phyloP scores from a whole-genome alignment of 2,113 vertebrate species.

The Garra rufa region DNA sequence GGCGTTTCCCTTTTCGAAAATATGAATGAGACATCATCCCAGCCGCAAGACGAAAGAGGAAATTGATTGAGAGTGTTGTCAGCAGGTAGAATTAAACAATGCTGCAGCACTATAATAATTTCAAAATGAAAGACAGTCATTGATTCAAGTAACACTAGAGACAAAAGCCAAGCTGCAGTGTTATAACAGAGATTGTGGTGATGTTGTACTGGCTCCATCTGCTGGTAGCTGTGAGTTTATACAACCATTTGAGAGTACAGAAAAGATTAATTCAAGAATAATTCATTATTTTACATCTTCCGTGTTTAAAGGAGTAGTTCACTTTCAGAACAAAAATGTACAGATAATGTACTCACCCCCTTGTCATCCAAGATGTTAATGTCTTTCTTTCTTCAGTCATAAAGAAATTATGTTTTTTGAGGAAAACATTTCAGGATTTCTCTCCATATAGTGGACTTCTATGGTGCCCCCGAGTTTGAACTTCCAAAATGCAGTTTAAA shows the following conservation, averaged over 20 bases:
- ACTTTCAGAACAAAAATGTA: too few relatives aligned
- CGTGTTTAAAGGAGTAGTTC: too few relatives aligned
- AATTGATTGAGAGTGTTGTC: not conserved
- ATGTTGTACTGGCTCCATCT: slow-evolving; percentile 25
- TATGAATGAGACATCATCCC: slow-evolving; percentile 34
- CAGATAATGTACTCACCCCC: too few relatives aligned
- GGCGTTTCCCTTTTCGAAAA: slow-evolving; percentile 13
- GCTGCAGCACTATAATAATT: not conserved
- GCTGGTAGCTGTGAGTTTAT: not conserved
- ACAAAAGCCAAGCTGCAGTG: not conserved
- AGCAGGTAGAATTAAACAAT: not conserved
- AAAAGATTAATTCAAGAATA: not conserved
- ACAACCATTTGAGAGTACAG: not conserved
- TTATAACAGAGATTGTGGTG: not conserved
- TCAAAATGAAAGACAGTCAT: not conserved
- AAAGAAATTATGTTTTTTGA: too few relatives aligned
- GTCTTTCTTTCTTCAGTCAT: too few relatives aligned
- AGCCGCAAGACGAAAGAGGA: not conserved
- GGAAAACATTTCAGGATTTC: too few relatives aligned
- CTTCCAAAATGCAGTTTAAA: too few relatives aligned
- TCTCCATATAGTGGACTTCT: too few relatives aligned
- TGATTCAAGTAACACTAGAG: not conserved
- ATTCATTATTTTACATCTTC: not conserved
- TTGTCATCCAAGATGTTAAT: too few relatives aligned
- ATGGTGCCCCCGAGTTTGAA: too few relatives aligned